Conservation (phyloP, 1,140 invertebrate species). For the Sitobion miscanthi region DNA sequence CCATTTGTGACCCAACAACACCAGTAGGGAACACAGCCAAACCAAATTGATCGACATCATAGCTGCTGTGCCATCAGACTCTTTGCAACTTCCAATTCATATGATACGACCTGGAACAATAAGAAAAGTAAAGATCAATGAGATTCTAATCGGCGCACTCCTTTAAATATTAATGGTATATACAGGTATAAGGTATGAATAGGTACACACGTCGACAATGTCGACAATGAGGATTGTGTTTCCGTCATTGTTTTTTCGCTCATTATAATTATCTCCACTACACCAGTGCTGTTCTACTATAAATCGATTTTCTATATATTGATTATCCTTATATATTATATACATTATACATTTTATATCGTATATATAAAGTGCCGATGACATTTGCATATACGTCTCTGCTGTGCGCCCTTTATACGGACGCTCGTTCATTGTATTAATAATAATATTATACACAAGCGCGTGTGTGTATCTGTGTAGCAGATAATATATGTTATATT, state of each 20-base stretch:
- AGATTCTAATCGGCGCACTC: not conserved
- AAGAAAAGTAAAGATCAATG: constrained; percentile 30
- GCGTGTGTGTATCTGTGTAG: not conserved
- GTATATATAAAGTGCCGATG: not conserved
- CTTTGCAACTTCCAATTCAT: not conserved
- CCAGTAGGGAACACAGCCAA: constrained; percentile 40
- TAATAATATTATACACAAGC: constrained; percentile 14
- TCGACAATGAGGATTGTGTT: not conserved
- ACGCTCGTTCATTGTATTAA: constrained; percentile 34
- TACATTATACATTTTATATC: too few relatives aligned
- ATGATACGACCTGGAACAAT: constrained; percentile 36
- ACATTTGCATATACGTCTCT: constrained; percentile 42
- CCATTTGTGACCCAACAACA: not conserved
- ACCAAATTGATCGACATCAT: constrained; percentile 44
- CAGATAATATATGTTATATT: not conserved
- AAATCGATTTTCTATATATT: not conserved
- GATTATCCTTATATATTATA: not conserved
- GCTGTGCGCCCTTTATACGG: not conserved
- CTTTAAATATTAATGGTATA: not conserved
- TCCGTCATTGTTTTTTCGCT: constrained; percentile 48
- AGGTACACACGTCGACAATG: not conserved
- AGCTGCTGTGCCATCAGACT: constrained; percentile 47
- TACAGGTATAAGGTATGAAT: not conserved
- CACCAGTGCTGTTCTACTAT: not conserved
- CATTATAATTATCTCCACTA: constrained; percentile 37